Percentiles rank a stretch among this genome's conserved stretches.
phyloP scores from a whole-genome alignment of 2,888 invertebrate species.

The Geotrupes spiniger region DNA sequence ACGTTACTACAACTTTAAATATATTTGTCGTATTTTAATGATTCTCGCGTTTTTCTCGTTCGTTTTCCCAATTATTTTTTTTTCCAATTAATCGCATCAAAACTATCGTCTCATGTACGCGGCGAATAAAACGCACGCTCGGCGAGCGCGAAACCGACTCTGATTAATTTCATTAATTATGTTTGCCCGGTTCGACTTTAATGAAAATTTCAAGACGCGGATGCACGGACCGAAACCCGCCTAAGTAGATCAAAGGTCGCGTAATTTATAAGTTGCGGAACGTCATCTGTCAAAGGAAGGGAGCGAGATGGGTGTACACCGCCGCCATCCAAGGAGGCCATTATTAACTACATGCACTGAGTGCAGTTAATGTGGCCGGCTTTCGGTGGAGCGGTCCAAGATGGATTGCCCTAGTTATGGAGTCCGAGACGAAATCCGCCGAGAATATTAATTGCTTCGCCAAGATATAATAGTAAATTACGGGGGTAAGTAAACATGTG shows the following conservation, averaged over 20 bases:
- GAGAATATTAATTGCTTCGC: conserved; percentile 4
- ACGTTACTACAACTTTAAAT: no score
- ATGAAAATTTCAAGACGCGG: conserved; percentile 16
- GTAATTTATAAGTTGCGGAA: conserved; percentile 20
- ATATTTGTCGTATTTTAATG: no score
- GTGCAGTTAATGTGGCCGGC: conserved; percentile 16
- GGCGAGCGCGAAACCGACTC: no score
- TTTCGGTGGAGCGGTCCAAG: conserved; percentile 22
- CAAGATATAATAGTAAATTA: no score
- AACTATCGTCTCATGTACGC: no score
- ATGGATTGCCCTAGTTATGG: conserved; percentile 24
- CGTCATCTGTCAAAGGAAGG: conserved; percentile 14
- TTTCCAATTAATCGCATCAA: no score
- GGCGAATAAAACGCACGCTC: no score
- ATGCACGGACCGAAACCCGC: conserved; percentile 4
- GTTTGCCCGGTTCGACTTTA: conserved; percentile 2
- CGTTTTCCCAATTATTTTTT: no score
- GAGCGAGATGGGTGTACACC: no score
- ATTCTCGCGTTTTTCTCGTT: no score
- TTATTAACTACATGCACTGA: conserved; percentile 18
- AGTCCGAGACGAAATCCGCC: background rate
- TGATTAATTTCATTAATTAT: no score
- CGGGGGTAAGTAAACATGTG: no score
- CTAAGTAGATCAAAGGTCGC: conserved; percentile 17
- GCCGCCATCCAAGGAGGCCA: conserved; percentile 6